Evolutionary conservation across 2,797 vertebrate genomes (phyloP).

Genomic region (Thunnus albacares): DNA sequence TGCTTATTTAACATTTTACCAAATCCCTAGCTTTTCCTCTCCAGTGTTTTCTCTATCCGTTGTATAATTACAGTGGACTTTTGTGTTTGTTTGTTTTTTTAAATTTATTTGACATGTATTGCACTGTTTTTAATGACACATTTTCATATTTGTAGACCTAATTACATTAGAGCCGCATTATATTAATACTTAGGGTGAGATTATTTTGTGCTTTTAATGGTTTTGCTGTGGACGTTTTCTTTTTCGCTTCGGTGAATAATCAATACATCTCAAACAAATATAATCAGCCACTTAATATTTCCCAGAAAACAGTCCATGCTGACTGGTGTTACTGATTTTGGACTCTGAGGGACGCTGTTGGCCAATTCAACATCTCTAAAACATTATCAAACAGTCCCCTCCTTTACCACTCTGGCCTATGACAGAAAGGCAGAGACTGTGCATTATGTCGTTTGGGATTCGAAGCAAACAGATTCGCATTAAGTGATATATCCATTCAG

Average conservation of each 20-base stretch:
- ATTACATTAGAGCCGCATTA: not conserved
- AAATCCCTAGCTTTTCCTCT: too few species aligned
- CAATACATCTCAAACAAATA: not conserved
- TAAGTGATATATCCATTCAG: fast-evolving
- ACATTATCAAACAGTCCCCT: not conserved
- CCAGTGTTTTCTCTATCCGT: fast-evolving
- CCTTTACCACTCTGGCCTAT: not conserved
- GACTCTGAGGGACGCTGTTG: conserved; percentile 72
- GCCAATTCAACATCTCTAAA: conserved; percentile 11
- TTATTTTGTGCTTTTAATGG: not conserved
- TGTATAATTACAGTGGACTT: fast-evolving
- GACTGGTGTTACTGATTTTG: not conserved
- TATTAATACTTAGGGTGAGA: not conserved
- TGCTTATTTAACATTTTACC: not conserved
- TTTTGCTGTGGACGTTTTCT: not conserved
- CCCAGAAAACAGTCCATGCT: fast-evolving
- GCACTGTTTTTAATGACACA: too few species aligned
- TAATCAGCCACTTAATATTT: too few species aligned
- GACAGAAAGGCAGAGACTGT: not conserved
- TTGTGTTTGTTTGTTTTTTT: too few species aligned
- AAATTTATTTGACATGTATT: fast-evolving
- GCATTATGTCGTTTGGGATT: not conserved
- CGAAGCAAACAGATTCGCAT: not conserved
- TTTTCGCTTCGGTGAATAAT: too few species aligned
- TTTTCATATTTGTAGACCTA: not conserved